These are phyloP conservation scores for Rhopalosiphum nymphaeae DNA, from an alignment of 2,888 invertebrate genomes.

Conservation along the genomic window DNA sequence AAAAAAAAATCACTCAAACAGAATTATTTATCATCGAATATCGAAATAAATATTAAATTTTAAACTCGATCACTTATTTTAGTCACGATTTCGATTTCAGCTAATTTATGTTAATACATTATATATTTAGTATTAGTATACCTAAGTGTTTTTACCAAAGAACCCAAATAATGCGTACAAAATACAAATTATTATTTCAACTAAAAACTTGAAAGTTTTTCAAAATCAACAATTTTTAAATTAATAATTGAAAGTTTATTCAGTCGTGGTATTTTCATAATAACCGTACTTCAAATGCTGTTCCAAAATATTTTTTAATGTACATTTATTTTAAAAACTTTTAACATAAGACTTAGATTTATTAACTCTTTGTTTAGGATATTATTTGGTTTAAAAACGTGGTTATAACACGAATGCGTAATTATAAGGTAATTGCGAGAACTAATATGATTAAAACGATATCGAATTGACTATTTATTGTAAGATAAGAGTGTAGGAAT, in stretches of 20 bases:
- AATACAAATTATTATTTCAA: neutral
- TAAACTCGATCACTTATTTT: neutral
- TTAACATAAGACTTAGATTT: neutral
- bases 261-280: neutral
- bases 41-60: neutral
- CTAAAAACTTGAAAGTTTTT: constrained; percentile 7
- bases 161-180: neutral
- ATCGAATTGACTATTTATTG: neutral
- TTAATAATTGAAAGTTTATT: constrained; percentile 2
- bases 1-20: neutral
- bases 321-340: neutral
- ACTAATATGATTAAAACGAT: neutral
- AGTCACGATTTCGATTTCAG: neutral
- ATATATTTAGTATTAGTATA: neutral
- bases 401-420: neutral
- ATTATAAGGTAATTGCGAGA: neutral
- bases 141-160: neutral
- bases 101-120: neutral
- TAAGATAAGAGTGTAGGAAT: neutral
- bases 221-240: constrained; percentile 3
- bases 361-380: neutral
- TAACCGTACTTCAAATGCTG: neutral
- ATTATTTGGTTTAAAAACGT: neutral
- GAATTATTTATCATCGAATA: constrained; percentile 11
- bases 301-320: neutral